These are phyloP conservation scores for Rhodinocichla rosea DNA, from an alignment of 2,113 vertebrate species.

Conservation along the genomic window DNA sequence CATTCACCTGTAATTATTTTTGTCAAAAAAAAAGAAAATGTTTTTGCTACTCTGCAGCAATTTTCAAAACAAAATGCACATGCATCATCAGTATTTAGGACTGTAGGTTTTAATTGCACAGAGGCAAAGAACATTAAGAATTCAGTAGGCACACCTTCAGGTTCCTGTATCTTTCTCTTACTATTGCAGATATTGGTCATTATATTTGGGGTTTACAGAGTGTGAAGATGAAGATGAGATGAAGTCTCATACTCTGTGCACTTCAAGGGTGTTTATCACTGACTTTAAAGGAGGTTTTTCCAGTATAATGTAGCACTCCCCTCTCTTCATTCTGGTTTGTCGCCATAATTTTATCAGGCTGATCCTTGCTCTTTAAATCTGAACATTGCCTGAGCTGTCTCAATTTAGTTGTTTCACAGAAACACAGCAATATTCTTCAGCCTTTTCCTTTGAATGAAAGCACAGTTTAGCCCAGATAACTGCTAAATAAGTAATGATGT, in stretches of 20 bases:
- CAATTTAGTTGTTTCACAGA: neutral
- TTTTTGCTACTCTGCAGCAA: conserved; percentile 29
- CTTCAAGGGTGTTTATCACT: neutral
- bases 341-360: neutral
- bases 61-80: conserved; percentile 43
- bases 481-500: neutral
- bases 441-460: neutral
- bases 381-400: neutral
- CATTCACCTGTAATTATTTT: conserved; percentile 62
- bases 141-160: neutral
- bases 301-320: neutral
- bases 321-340: neutral
- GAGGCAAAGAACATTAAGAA: neutral
- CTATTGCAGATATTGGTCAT: neutral
- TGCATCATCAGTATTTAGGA: conserved; percentile 7
- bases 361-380: neutral
- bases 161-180: neutral
- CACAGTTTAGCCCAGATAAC: neutral
- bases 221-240: neutral
- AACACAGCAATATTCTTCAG: neutral
- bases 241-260: neutral
- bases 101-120: neutral
- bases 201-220: neutral
- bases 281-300: neutral
- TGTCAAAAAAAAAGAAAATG: conserved; percentile 32